These are phyloP conservation scores for Catocala nupta DNA, from an alignment of 2,888 invertebrate species.

Conservation along the genomic window DNA sequence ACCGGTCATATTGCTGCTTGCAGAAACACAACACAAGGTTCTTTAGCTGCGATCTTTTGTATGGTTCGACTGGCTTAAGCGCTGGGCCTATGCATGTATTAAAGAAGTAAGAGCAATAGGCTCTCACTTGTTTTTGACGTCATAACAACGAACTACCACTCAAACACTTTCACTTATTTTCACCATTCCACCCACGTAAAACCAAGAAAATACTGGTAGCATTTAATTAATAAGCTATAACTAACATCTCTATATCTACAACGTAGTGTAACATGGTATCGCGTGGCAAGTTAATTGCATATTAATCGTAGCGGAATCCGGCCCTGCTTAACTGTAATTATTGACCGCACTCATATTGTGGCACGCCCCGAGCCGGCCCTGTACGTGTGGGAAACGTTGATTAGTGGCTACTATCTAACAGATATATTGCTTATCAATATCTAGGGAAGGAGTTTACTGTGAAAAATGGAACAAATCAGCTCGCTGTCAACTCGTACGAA, in stretches of 20 bases:
- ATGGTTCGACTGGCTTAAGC: too few relatives aligned
- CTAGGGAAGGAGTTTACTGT: slow-evolving; percentile 18
- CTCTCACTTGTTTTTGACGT: too few relatives aligned
- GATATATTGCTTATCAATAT: slow-evolving; percentile 51
- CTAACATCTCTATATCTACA: slow-evolving; percentile 50
- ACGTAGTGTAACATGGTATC: slow-evolving; percentile 45
- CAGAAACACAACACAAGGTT: too few relatives aligned
- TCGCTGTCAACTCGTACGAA: neutral
- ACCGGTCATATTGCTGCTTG: too few relatives aligned
- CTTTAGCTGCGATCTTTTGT: too few relatives aligned
- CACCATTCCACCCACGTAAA: slow-evolving; percentile 15
- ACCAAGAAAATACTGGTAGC: slow-evolving; percentile 44
- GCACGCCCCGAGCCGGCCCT: slow-evolving; percentile 45
- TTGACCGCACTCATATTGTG: slow-evolving; percentile 57
- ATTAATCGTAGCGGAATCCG: slow-evolving; percentile 65
- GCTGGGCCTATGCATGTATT: too few relatives aligned
- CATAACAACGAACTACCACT: neutral
- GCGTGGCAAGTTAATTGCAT: slow-evolving; percentile 69
- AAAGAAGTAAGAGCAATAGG: too few relatives aligned
- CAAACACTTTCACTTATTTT: neutral
- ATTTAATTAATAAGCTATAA: slow-evolving; percentile 50
- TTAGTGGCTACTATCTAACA: slow-evolving; percentile 47
- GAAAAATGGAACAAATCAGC: slow-evolving; percentile 23
- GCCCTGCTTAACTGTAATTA: slow-evolving; percentile 67
- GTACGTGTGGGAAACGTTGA: slow-evolving; percentile 52